phyloP scores from a whole-genome alignment of 2,113 vertebrate genomes.

The Bufo gargarizans region DNA sequence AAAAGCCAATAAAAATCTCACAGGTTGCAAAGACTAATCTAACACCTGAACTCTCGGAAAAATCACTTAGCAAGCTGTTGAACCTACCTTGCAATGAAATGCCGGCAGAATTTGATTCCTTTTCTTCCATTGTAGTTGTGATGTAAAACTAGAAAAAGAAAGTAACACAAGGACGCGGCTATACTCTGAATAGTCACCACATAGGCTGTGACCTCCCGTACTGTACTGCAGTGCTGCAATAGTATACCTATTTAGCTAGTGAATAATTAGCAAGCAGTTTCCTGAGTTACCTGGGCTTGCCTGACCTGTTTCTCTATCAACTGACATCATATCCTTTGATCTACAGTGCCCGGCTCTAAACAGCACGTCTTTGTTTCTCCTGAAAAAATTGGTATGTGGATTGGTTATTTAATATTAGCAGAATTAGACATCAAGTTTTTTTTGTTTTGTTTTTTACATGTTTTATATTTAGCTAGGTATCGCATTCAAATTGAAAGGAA shows the following conservation, averaged over 20 bases:
- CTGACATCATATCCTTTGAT: constrained; percentile 82
- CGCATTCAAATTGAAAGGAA: too few species aligned
- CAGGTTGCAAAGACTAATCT: background rate
- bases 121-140: constrained; percentile 73
- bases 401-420: constrained; percentile 30
- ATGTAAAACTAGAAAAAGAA: constrained; percentile 35
- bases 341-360: constrained; percentile 66
- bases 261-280: constrained; percentile 77
- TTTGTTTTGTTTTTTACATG: background rate
- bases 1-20: constrained; percentile 50
- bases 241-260: constrained; percentile 71
- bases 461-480: background rate
- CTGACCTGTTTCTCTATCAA: constrained; percentile 88
- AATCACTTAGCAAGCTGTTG: background rate
- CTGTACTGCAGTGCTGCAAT: constrained; percentile 66
- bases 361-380: constrained; percentile 71
- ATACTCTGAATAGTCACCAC: constrained; percentile 61
- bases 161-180: constrained; percentile 34
- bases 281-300: constrained; percentile 83
- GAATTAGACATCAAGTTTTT: background rate
- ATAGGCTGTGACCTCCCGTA: constrained; percentile 71
- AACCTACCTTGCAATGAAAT: constrained; percentile 76
- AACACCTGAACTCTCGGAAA: constrained; percentile 37
- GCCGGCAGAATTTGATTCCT: constrained; percentile 64
- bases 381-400: constrained; percentile 52